Evolutionary conservation across 2,113 vertebrate species (phyloP).

Genomic region (Macquaria australasica): DNA sequence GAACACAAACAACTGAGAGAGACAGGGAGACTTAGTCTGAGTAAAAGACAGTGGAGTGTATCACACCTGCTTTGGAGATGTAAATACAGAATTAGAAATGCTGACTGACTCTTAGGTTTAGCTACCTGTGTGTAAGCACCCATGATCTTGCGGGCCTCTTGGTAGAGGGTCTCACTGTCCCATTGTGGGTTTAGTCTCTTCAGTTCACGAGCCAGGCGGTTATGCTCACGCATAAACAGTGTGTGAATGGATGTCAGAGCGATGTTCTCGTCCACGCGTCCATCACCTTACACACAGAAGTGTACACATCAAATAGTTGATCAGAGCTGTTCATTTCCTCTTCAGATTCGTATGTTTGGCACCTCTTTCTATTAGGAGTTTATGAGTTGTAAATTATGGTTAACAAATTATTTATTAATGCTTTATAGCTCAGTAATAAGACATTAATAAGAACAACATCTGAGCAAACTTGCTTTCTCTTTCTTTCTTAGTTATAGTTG

Average conservation of each 20-base stretch:
- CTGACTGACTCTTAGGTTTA: neutral
- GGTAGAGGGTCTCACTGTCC: constrained; percentile 84
- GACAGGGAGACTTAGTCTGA: neutral
- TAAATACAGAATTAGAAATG: neutral
- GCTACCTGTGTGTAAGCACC: constrained; percentile 85
- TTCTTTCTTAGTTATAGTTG: too few species aligned
- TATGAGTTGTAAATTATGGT: neutral
- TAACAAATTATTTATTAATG: too few species aligned
- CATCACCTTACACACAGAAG: constrained; percentile 77
- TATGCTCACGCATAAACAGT: constrained; percentile 85
- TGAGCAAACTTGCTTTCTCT: neutral
- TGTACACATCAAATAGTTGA: neutral
- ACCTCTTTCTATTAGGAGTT: neutral
- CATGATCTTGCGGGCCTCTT: constrained; percentile 86
- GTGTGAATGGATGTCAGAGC: constrained; percentile 84
- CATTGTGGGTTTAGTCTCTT: constrained; percentile 79
- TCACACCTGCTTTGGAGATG: neutral
- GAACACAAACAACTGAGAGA: constrained; percentile 88
- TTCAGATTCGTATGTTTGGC: neutral
- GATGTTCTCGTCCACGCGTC: constrained; percentile 82
- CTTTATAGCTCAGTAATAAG: neutral
- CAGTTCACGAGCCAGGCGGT: constrained; percentile 83
- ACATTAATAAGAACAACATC: neutral
- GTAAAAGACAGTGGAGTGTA: neutral
- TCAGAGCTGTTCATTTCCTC: neutral